Conservation (phyloP, 2,797 vertebrate species). For the Ibycter americanus region DNA sequence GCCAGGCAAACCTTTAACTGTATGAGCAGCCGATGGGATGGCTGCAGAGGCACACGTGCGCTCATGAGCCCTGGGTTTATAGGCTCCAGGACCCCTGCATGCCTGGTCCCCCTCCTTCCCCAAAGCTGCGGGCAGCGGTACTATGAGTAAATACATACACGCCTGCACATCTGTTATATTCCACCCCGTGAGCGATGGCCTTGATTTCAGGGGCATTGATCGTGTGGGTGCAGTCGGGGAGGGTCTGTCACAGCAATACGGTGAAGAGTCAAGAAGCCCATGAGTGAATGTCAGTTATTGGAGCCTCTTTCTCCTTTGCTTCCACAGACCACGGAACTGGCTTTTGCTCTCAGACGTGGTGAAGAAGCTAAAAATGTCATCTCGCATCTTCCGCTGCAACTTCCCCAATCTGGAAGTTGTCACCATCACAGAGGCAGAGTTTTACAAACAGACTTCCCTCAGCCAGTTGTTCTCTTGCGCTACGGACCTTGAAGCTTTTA, state of each 20-base stretch:
- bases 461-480: slow-evolving; percentile 90
- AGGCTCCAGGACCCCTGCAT: background rate
- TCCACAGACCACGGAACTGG: slow-evolving; percentile 89
- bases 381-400: slow-evolving; percentile 87
- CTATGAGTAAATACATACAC: background rate
- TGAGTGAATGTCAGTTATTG: background rate
- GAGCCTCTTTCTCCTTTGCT: background rate
- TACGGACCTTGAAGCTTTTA: slow-evolving; percentile 87
- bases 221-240: accelerated
- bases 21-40: background rate
- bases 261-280: background rate
- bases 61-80: background rate
- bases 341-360: slow-evolving; percentile 89
- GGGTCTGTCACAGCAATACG: accelerated
- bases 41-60: background rate
- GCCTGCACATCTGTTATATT: accelerated
- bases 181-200: accelerated
- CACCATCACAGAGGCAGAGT: slow-evolving; percentile 86
- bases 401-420: slow-evolving; percentile 89
- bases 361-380: slow-evolving; percentile 88
- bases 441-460: slow-evolving; percentile 89
- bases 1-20: accelerated
- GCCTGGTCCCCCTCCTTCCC: background rate
- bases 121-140: background rate
- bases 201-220: background rate